phyloP scores from a whole-genome alignment of 2,888 invertebrate species.

The Matsumyia berberina region DNA sequence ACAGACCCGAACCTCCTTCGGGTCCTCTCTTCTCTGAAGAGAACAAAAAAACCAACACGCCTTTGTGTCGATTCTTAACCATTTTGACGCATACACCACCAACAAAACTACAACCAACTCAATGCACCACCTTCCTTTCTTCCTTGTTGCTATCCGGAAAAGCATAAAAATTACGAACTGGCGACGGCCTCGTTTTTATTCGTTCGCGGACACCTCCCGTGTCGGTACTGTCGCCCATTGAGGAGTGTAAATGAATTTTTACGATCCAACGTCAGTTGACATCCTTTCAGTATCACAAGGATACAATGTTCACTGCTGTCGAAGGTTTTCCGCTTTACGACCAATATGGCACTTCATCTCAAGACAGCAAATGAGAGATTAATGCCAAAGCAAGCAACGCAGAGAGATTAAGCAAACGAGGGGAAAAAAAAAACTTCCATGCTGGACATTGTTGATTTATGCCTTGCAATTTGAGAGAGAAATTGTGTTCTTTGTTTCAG shows the following conservation, averaged over 20 bases:
- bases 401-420: slow-evolving; percentile 19
- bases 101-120: not conserved
- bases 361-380: slow-evolving; percentile 20
- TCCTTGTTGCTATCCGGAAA: slow-evolving; percentile 6
- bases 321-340: slow-evolving; percentile 31
- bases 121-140: not conserved
- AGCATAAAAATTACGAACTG: slow-evolving; percentile 43
- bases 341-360: slow-evolving; percentile 34
- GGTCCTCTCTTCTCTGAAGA: not conserved
- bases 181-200: slow-evolving; percentile 36
- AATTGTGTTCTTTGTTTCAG: slow-evolving; percentile 47
- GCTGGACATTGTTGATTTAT: slow-evolving; percentile 62
- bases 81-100: slow-evolving; percentile 26
- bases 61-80: slow-evolving; percentile 6
- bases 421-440: not conserved
- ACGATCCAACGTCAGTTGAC: slow-evolving; percentile 49
- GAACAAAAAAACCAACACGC: not conserved
- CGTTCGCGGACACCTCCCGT: slow-evolving; percentile 42
- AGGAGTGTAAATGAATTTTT: slow-evolving; percentile 59
- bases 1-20: not conserved
- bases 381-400: slow-evolving; percentile 17
- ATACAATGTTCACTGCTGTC: slow-evolving; percentile 33
- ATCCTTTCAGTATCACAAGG: slow-evolving; percentile 17
- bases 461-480: slow-evolving; percentile 31
- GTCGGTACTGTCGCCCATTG: slow-evolving; percentile 38